Percentiles rank a stretch among this genome's conserved stretches.
Conservation (phyloP, 2,797 vertebrate genomes). For the Scyliorhinus canicula region DNA sequence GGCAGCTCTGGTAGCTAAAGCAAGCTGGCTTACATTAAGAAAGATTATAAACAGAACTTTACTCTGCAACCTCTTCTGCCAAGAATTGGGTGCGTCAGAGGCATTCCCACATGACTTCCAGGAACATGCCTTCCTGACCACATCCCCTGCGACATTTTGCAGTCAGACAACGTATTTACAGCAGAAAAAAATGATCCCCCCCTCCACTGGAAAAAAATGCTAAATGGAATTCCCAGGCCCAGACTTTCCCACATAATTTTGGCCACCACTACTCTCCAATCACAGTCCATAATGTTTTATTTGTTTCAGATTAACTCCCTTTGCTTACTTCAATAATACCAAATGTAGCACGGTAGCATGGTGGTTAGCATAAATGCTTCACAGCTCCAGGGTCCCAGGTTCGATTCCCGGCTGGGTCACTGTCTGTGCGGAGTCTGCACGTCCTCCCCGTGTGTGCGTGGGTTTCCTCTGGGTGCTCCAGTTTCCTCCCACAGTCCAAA, state of each 20-base stretch:
- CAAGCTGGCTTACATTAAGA: neutral
- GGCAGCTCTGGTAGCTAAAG: neutral
- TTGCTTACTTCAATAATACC: neutral
- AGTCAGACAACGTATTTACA: neutral
- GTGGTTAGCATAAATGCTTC: no score
- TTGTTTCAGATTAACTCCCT: neutral
- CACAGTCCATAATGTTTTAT: neutral
- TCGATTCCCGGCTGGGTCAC: no score
- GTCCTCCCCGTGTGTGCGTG: no score
- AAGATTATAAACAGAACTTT: slow-evolving; percentile 18
- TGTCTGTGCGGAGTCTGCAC: no score
- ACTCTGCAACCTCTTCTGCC: slow-evolving; percentile 16
- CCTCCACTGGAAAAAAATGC: slow-evolving; percentile 24
- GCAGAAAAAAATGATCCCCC: neutral
- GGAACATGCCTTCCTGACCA: slow-evolving; percentile 26
- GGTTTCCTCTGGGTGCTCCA: no score
- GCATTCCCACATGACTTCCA: slow-evolving; percentile 8
- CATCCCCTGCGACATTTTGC: slow-evolving; percentile 26
- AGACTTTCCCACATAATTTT: slow-evolving; percentile 23
- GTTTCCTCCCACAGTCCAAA: no score
- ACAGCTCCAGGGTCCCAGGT: no score
- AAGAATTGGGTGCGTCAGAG: slow-evolving; percentile 27
- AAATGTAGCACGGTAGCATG: no score
- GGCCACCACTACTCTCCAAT: neutral
- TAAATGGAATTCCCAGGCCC: neutral